A percentile compares a stretch with the other conserved stretches of the same genome.
Evolutionary conservation across 2,888 invertebrate species (phyloP).

Genomic region (Drosophila diplacantha): DNA sequence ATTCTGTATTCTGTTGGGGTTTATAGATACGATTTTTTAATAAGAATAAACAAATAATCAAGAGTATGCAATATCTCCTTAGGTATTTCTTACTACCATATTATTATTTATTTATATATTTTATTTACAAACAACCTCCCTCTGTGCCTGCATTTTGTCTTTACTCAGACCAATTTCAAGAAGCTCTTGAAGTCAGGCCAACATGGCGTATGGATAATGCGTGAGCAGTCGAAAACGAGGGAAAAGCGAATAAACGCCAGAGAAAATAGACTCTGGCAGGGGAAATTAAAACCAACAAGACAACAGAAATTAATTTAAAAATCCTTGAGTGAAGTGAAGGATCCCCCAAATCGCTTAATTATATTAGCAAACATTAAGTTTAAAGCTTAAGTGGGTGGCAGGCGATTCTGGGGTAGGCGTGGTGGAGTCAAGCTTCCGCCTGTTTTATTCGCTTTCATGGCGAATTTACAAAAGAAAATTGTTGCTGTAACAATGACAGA

Average conservation of each 20-base stretch:
- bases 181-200: constrained; percentile 27
- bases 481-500: constrained; percentile 39
- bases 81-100: too few species aligned
- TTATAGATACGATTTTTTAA: background rate
- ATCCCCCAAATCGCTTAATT: constrained; percentile 56
- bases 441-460: constrained; percentile 17
- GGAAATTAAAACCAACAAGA: constrained; percentile 36
- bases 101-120: too few species aligned
- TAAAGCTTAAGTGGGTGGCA: constrained; percentile 35
- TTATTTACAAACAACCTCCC: background rate
- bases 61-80: rapidly evolving
- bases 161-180: background rate
- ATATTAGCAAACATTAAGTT: constrained; percentile 53
- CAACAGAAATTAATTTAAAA: constrained; percentile 61
- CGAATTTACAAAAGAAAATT: constrained; percentile 38
- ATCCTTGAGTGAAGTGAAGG: constrained; percentile 35
- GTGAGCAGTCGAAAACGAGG: constrained; percentile 9
- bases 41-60: background rate
- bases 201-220: constrained; percentile 45
- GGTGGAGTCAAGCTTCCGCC: constrained; percentile 7
- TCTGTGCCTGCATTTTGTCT: constrained; percentile 1
- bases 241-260: constrained; percentile 2
- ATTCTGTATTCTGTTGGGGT: background rate
- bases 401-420: background rate
- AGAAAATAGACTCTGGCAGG: constrained; percentile 8